Percentiles rank a stretch among this genome's conserved stretches.
Conservation (phyloP, 2,888 invertebrate species). For the Ectemnius lituratus region DNA sequence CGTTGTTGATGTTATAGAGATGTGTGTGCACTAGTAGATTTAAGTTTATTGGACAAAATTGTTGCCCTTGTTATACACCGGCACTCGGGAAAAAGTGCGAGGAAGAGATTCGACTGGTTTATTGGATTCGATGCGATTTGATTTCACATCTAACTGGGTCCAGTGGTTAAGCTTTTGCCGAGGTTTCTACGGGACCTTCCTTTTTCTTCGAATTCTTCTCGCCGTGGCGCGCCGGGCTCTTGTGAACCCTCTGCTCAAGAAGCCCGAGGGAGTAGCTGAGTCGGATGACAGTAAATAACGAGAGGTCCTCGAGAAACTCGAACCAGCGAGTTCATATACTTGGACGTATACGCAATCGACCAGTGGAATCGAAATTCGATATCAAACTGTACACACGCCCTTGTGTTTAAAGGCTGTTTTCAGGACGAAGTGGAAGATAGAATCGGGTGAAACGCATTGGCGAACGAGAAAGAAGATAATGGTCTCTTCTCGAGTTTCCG, state of each 20-base stretch:
- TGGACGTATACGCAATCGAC: slow-evolving; percentile 54
- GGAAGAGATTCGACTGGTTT: slow-evolving; percentile 22
- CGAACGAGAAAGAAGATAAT: slow-evolving; percentile 32
- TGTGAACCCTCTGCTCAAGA: neutral
- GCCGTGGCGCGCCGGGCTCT: slow-evolving; percentile 15
- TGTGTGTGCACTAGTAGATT: too few species aligned
- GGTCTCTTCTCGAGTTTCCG: slow-evolving; percentile 35
- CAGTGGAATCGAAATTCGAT: slow-evolving; percentile 70
- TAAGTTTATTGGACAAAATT: neutral
- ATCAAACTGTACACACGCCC: slow-evolving; percentile 54
- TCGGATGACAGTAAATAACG: slow-evolving; percentile 70
- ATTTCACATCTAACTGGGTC: slow-evolving; percentile 43
- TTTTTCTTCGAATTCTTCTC: slow-evolving; percentile 23
- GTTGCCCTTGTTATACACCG: neutral
- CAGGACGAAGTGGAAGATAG: slow-evolving; percentile 36
- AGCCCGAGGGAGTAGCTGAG: slow-evolving; percentile 52
- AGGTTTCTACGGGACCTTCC: slow-evolving; percentile 28
- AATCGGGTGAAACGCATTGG: slow-evolving; percentile 41
- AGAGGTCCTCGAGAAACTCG: slow-evolving; percentile 66
- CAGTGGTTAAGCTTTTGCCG: slow-evolving; percentile 35
- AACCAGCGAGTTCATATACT: slow-evolving; percentile 55
- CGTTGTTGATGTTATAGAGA: too few species aligned
- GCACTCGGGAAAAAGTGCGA: neutral
- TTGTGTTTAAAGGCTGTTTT: slow-evolving; percentile 57
- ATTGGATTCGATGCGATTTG: slow-evolving; percentile 34